Percentiles rank a stretch among this genome's conserved stretches.
Evolutionary conservation across 1,140 invertebrate genomes (phyloP).

Genomic region (Pogonognathellus flavescens): DNA sequence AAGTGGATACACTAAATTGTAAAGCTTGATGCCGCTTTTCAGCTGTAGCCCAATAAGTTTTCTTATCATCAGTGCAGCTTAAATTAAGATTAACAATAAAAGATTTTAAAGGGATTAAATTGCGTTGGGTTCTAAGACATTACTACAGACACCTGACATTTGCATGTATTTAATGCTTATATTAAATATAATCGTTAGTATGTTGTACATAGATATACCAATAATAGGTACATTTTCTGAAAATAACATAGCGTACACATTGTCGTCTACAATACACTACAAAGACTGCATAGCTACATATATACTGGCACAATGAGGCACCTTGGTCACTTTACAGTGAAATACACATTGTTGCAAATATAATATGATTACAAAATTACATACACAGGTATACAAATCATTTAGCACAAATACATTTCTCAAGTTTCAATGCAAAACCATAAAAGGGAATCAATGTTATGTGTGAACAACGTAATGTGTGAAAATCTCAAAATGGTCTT

Average conservation of each 20-base stretch:
- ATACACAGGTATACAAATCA: background rate
- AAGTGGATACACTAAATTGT: too few species aligned
- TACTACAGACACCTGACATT: background rate
- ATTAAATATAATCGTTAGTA: background rate
- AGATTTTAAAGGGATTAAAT: background rate
- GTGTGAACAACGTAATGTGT: too few species aligned
- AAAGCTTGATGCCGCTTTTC: too few species aligned
- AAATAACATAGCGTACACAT: conserved; percentile 13
- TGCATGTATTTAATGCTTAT: background rate
- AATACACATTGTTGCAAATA: conserved; percentile 35
- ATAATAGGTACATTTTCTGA: background rate
- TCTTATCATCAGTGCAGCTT: background rate
- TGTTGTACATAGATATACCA: background rate
- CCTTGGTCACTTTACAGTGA: conserved; percentile 25
- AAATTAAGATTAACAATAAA: background rate
- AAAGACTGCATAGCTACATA: background rate
- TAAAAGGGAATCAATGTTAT: too few species aligned
- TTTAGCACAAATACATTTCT: conserved; percentile 5
- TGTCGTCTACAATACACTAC: conserved; percentile 1
- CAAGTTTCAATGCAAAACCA: background rate
- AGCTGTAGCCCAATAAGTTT: too few species aligned
- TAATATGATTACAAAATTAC: conserved; percentile 11
- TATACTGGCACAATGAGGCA: conserved; percentile 2
- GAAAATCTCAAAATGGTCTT: too few species aligned
- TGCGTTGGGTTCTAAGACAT: background rate